A percentile compares a stretch with the other conserved stretches of the same genome.
Evolutionary conservation across 2,797 vertebrate genomes (phyloP).

Genomic region (Anomalospiza imberbis): DNA sequence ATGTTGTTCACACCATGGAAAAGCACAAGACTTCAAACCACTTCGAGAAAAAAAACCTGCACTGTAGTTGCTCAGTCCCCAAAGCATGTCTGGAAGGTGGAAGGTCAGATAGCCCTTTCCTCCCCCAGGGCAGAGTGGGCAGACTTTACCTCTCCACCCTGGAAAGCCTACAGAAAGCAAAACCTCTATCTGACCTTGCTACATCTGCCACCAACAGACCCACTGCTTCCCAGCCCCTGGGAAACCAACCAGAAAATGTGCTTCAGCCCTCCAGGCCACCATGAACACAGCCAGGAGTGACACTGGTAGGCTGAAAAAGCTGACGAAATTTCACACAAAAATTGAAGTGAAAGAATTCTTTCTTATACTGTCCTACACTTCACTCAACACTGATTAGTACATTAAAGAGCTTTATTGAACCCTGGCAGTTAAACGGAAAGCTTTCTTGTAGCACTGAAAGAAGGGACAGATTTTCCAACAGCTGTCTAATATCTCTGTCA

Average conservation of each 20-base stretch:
- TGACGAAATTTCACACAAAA: not conserved
- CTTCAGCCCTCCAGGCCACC: not conserved
- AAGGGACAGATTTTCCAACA: conserved; percentile 78
- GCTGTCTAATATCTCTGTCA: conserved; percentile 79
- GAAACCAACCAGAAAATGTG: not conserved
- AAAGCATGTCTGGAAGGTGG: rapidly evolving
- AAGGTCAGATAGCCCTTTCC: not conserved
- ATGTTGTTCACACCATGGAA: not conserved
- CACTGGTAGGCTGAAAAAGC: not conserved
- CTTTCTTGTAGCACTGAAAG: conserved; percentile 66
- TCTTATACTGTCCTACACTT: conserved; percentile 20
- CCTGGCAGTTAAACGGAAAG: conserved; percentile 65
- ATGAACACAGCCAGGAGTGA: rapidly evolving
- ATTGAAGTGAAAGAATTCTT: conserved; percentile 41
- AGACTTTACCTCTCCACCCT: not conserved
- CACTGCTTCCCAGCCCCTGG: not conserved
- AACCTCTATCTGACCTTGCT: not conserved
- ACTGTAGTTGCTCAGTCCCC: not conserved
- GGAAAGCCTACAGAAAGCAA: not conserved
- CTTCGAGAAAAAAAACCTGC: not conserved
- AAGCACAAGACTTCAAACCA: not conserved
- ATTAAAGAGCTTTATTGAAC: conserved; percentile 67
- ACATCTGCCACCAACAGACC: not conserved
- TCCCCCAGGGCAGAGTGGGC: rapidly evolving
- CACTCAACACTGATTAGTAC: conserved; percentile 46